Evolutionary conservation across 2,797 vertebrate species (phyloP), one percentile per base, ranked within the genome.

Genomic region (Mastacembelus armatus): DNA sequence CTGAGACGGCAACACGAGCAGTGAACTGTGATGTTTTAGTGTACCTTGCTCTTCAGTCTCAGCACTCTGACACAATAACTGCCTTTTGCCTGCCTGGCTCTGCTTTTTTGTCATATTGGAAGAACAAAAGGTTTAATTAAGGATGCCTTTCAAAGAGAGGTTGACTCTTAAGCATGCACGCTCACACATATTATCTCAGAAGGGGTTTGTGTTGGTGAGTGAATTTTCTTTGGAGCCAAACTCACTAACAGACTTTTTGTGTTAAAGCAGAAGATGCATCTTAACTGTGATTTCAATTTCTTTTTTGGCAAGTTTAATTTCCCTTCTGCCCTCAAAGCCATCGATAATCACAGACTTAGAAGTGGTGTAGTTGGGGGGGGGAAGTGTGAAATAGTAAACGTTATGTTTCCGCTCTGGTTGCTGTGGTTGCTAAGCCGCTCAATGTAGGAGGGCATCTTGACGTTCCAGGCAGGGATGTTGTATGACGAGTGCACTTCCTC

Each of bases 1-100:
- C 95, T 88, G 93, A 95, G 93, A 94, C 77, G 89, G 91, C 92
- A 93, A 93, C 92, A 90, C 56, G 88, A 86, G 81, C 92, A 88
- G 86, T 91, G 93, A 93, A 93, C 93, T 94, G 93, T 92, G 92
- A 93, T 93, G 90, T 91, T 91, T 92, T 80, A 90, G 91, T 90
- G 88, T 89, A 92, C 85, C 89, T 84, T 42, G 76, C 85, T 91
- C 82, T 78, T 89, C 90, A 81, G 73, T 88, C 77, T 77, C 70
- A 6, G 74, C 77, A 56, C 87, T 76, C 83, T 84, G 87, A 90
- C 87, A 91, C 88, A 91, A 91, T 90, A 89, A 91, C 90, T 83
- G 85, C 87, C 84, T 88, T 89, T 90, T 88, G 81, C 85, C 80
- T 63, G 64, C 82, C 77, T 75, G 74, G 54, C 73, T 80, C 51